Evolutionary conservation across 1,140 invertebrate genomes (phyloP), one percentile per base, ranked within the genome.

Genomic region (Agrilus planipennis): DNA sequence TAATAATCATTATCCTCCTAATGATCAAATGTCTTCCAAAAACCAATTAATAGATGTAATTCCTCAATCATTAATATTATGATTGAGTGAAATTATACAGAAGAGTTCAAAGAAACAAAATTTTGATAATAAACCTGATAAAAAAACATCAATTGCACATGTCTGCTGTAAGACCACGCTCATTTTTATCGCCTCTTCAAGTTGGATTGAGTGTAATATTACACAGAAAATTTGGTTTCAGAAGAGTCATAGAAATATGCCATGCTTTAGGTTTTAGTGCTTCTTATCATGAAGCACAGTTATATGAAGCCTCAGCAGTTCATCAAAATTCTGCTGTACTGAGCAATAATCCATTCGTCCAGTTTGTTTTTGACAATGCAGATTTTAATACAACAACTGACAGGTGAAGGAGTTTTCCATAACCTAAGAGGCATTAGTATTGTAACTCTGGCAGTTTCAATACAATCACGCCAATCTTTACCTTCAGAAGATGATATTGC

Each of bases 321-420:
- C 12, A 7, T 27, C 23, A 27, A 27, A 27, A 27, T 27, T 27
- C 23, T 12, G 23, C 23, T 27, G 23, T 27, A 27, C 23, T 27
- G 7, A 27, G 23, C 12, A 27, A 7, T 27, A 12, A 27, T 7
- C 12, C 7, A 27, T 7, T 27, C n/a, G n/a, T n/a, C n/a, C n/a
- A n/a, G n/a, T n/a, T n/a, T n/a, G n/a, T n/a, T n/a, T n/a, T n/a
- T n/a, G n/a, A n/a, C n/a, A n/a, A n/a, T n/a, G n/a, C n/a, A n/a
- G 23, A 27, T 27, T 27, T 27, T 27, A 27, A 27, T 27, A 27
- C 23, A 27, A 12, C 23, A 27, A 27, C 23, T 27, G 23, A 27
- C 23, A 27, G 23, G 23, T 27, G 23, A 7, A 27, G 23, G 23
- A 27, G 12, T 12, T 27, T 27, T 27, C 23, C 23, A 27, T 27